Conservation (phyloP, 2,888 invertebrate genomes). For the Agrochola litura region DNA sequence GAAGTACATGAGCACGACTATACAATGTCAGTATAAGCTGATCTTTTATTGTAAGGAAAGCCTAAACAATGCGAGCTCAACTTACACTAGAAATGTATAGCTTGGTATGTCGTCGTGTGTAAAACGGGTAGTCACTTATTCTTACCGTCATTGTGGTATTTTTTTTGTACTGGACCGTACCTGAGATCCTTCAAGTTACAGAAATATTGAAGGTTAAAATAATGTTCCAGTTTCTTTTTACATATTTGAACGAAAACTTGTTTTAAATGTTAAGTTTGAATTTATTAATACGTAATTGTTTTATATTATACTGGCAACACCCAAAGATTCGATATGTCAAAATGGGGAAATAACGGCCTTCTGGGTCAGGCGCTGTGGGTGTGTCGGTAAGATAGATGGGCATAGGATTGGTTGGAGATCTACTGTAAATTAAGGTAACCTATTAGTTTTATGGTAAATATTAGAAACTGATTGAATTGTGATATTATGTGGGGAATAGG, state of each 20-base stretch:
- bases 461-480: too few relatives aligned
- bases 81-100: neutral
- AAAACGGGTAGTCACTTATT: neutral
- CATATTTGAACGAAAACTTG: neutral
- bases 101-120: neutral
- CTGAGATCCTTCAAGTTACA: neutral
- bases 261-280: neutral
- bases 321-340: too few relatives aligned
- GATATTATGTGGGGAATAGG: too few relatives aligned
- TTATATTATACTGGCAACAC: too few relatives aligned
- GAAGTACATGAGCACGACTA: neutral
- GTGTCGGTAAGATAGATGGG: too few relatives aligned
- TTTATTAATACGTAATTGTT: too few relatives aligned
- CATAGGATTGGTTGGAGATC: too few relatives aligned
- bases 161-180: neutral
- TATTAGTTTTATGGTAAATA: too few relatives aligned
- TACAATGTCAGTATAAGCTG: neutral
- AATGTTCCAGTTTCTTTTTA: neutral
- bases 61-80: neutral
- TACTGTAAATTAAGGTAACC: too few relatives aligned
- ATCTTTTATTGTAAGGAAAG: neutral
- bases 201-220: neutral
- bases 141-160: neutral
- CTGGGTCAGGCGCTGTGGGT: too few relatives aligned
- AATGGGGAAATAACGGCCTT: too few relatives aligned